A percentile compares a stretch with the other conserved stretches of the same genome.
Evolutionary conservation across 2,797 vertebrate species (phyloP).

Genomic region (Peromyscus attwateri): DNA sequence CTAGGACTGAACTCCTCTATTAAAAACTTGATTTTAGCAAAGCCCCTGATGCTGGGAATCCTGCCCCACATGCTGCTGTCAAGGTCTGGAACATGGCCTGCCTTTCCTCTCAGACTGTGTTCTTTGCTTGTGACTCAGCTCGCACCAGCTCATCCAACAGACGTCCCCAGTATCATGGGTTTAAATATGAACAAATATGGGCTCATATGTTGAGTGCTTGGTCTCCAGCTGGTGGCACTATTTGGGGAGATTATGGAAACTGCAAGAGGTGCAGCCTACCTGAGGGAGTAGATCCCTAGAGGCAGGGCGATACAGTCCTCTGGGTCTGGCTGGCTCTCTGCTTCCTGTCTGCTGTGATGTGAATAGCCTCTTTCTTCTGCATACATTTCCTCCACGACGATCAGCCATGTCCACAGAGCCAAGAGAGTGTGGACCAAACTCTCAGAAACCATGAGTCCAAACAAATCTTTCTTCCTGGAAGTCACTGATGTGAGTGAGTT

Average conservation of each 20-base stretch:
- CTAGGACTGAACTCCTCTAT: not conserved
- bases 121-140: not conserved
- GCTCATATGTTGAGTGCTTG: not conserved
- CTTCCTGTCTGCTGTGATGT: not conserved
- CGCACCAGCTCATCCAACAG: not conserved
- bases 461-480: not conserved
- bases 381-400: not conserved
- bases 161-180: not conserved
- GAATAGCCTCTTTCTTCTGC: not conserved
- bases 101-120: not conserved
- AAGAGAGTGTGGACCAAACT: not conserved
- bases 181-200: not conserved
- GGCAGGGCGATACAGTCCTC: not conserved
- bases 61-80: not conserved
- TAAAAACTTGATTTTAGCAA: not conserved
- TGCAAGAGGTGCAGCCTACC: no score
- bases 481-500: not conserved
- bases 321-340: not conserved
- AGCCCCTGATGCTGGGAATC: not conserved
- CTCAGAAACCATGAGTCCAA: not conserved
- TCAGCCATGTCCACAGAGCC: not conserved
- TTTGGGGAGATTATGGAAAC: not conserved
- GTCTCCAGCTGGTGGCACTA: not conserved
- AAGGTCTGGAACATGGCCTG: not conserved
- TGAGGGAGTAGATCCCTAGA: not conserved